Base-by-base conservation (phyloP, 2,888 invertebrate species). In the Epinotia bilunana region DNA sequence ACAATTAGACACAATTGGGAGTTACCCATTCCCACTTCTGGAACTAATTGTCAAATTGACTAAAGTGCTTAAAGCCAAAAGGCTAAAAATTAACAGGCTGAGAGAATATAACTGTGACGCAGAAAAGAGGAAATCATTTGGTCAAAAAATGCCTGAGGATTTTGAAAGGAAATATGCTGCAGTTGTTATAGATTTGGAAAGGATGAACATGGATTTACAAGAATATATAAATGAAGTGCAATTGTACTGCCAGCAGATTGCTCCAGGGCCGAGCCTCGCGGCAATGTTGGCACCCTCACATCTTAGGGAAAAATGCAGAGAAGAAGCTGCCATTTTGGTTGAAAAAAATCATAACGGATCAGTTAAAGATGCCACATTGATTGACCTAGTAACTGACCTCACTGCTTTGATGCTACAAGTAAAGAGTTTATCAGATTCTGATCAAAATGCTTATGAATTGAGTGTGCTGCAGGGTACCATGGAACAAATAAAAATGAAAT, bases 121-220 rank as follows among this genome's bases (percentile, higher is more conserved):
- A 0, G 99, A 99, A 86, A 97, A 97, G 89, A 95, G 96, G 87
- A 96, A 96, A 89, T 97, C 97, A 0, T 97, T 97, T 87, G 97
- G 97, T 46, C 96, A 97, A 83, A 95, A 95, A 77, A 95, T 98
- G 83, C 95, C 97, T 5, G 96, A 97, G 77, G 98, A 99, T 85
- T 99, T 99, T 88, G 98, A 99, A 88, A 95, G 97, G 81, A 96
- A 96, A 84, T 99, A 99, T 93, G 99, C 99, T 16, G 95, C 96
- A 78, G 95, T 96, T 80, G 96, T 99, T 3, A 96, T 99, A 72
- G 98, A 98, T 79, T 95, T 99, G 82, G 99, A 99, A 85, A 97
- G 96, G 84, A 96, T 99, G 92, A 99, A 99, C 90, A 95, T 95
- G 81, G 98, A 98, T 86, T 95, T 99, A 79, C 97, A 98, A 87